Evolutionary conservation across 2,888 invertebrate species (phyloP), one percentile per base, ranked within the genome.

Genomic region (Caenorhabditis wallacei): DNA sequence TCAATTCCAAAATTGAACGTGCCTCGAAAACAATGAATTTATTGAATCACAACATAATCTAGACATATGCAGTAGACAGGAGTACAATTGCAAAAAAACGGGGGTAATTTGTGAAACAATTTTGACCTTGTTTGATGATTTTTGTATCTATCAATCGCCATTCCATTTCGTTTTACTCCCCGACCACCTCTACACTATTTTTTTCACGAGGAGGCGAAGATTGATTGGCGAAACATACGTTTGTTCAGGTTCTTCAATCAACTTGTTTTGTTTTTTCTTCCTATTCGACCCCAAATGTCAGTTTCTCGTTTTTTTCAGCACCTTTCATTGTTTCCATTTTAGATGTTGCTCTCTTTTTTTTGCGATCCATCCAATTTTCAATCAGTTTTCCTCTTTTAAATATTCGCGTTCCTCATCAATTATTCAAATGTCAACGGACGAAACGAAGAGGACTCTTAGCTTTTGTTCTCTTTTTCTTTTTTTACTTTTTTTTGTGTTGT

Each of bases 371-470:
- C 57, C 57, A 20, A 56, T 57, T 66, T 70, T 20, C 63, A 74
- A 74, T 74, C 61, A 74, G 72, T 66, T 66, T 51, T 22, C 51
- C 37, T n/a, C n/a, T n/a, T 30, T 56, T 66, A 56, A 54, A 56
- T 74, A 56, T 72, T 61, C 30, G 76, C 56, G 69, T 69, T 76
- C 78, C 40, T 69, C 69, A 69, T 78, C 68, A 78, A 78, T 78
- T 69, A 78, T 78, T 68, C 63, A 78, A 68, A 76, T 51, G 68
- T 75, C 66, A 43, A 64, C 66, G 57, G 37, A 20, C 7, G 7
- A 16, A 43, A 35, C 40, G 24, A 20, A 63, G 24, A 53, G 53
- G 66, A 18, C 53, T 53, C 35, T 64, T 46, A 24, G 53, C 56
- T 56, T 48, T 51, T 37, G 48, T 59, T 30, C 22, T 59, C 20